Evolutionary conservation across 2,888 invertebrate species (phyloP).

Genomic region (Callyntrura guangdongensis): DNA sequence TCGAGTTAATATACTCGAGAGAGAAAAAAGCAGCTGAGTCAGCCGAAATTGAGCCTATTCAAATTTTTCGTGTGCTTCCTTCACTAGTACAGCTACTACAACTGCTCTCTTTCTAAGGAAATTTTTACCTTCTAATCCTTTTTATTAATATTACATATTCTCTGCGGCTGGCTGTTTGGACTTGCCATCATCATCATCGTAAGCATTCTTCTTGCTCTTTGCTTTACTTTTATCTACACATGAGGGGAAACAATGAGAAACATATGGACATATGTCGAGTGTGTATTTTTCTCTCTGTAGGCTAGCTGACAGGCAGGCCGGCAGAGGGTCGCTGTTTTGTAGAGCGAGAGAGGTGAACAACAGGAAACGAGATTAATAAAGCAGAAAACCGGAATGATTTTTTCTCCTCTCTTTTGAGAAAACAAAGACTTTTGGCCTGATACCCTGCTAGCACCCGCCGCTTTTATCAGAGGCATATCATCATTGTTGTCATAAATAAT

Average conservation of each 20-base stretch:
- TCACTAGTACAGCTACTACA: not conserved
- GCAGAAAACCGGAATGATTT: conserved; percentile 54
- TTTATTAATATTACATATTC: conserved; percentile 8
- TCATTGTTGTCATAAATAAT: conserved; percentile 16
- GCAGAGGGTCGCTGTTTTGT: not conserved
- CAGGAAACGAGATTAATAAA: conserved; percentile 50
- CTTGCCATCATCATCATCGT: not conserved
- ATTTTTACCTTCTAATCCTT: conserved; percentile 4
- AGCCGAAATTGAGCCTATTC: conserved; percentile 10
- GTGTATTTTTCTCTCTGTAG: conserved; percentile 17
- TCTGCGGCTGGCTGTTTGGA: not conserved
- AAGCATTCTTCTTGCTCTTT: not conserved
- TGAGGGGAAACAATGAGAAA: too few species aligned
- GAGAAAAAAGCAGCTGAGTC: conserved; percentile 45
- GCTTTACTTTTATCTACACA: too few species aligned
- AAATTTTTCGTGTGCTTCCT: not conserved
- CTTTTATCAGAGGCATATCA: not conserved
- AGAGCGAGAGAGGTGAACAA: conserved; percentile 4
- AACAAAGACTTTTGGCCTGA: conserved; percentile 31
- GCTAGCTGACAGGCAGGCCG: not conserved
- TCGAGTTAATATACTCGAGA: conserved; percentile 10
- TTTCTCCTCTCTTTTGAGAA: conserved; percentile 3
- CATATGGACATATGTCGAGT: not conserved
- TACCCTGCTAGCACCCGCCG: not conserved
- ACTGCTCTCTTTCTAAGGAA: not conserved